Percentiles rank a stretch among this genome's conserved stretches.
Conservation (phyloP, 2,113 vertebrate genomes). For the Ictalurus punctatus region DNA sequence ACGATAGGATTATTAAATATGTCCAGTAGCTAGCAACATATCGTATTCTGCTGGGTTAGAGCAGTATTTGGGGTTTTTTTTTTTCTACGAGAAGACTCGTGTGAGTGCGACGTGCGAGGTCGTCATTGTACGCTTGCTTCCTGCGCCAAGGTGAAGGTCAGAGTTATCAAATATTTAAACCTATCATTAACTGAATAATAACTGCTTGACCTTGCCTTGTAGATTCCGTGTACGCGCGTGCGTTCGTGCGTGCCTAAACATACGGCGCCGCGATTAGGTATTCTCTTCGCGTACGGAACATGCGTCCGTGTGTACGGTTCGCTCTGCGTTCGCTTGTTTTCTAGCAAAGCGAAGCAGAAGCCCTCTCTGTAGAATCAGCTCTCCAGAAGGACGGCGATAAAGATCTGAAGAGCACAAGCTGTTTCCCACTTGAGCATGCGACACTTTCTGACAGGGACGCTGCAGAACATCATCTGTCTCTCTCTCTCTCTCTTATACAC, state of each 20-base stretch:
- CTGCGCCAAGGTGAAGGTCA: background rate
- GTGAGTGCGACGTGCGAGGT: background rate
- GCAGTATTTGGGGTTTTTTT: background rate
- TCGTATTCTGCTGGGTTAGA: background rate
- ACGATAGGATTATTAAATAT: background rate
- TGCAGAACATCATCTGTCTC: slow-evolving; percentile 18
- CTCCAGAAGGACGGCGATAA: slow-evolving; percentile 30
- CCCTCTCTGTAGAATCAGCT: slow-evolving; percentile 8
- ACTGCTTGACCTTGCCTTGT: background rate
- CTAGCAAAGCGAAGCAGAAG: background rate
- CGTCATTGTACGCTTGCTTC: background rate
- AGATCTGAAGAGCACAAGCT: slow-evolving; percentile 45
- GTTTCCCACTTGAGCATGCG: slow-evolving; percentile 33
- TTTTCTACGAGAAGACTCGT: background rate
- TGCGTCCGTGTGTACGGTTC: background rate
- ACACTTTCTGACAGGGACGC: slow-evolving; percentile 14
- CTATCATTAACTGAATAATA: background rate
- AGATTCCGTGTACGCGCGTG: background rate
- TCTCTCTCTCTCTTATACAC: background rate
- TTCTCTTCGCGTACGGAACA: background rate
- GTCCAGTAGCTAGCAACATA: background rate
- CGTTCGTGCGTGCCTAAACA: background rate
- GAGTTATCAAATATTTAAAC: slow-evolving; percentile 11
- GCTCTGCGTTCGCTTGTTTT: background rate
- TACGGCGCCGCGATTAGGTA: background rate